Base-by-base conservation (phyloP, 2,888 invertebrate species). In the Polia nebulosa region DNA sequence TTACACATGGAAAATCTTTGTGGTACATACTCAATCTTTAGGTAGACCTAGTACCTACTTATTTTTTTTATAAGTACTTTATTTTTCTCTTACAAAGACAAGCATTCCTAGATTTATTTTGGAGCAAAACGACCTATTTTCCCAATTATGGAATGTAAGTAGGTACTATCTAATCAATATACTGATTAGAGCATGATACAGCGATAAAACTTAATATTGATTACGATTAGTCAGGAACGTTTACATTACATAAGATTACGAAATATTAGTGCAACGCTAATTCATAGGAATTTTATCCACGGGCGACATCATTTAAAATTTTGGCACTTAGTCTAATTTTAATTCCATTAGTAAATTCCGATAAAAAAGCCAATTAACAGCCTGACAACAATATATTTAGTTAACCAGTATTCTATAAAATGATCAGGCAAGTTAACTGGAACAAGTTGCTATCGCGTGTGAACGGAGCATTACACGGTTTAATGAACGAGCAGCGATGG, bases 401-500 rank as follows among this genome's bases (percentile, higher is more conserved):
- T n/a, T 39, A 13, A 49, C 1, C 8, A n/a, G 17, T 27, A 68
- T 32, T 27, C 3, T n/a, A 36, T n/a, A 56, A 64, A 60, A 57
- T 29, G 0, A 27, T 22, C 17, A 32, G 44, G 65, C 76, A 69
- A 85, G 82, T 81, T 22, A 11, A 87, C 75, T 88, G 66, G 87
- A 67, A 62, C 85, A 60, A 86, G 87, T 86, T 39, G 70, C 83
- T 87, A 60, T 71, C 63, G 63, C 56, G 68, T 87, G 88, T 90
- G 82, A 95, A 95, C 88, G 88, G 70, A 85, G 88, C 94, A 91
- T 85, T 88, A 86, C 89, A 92, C 92, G 93, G 95, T 95, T 94
- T 95, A 95, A 94, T 94, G 95, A 95, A 95, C 95, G 95, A 91
- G 86, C 89, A 90, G 90, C 92, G 91, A 93, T 92, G 94, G 94